Percentiles rank a stretch among this genome's conserved stretches.
Conservation (phyloP, 2,888 invertebrate genomes). For the Caenorhabditis uteleia region DNA sequence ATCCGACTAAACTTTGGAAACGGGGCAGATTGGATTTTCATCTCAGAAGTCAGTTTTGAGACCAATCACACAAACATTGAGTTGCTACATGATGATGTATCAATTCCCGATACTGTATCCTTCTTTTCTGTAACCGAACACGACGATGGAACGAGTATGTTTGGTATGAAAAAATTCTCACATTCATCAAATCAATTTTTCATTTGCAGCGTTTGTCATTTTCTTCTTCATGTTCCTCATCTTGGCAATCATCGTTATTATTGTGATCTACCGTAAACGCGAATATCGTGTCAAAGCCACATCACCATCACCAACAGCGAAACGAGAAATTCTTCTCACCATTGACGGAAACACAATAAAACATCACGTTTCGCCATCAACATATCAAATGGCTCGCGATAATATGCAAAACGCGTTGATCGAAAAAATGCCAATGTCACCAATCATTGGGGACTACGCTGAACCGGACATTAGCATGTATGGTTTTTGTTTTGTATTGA, state of each 20-base stretch:
- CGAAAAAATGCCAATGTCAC: conserved; percentile 50
- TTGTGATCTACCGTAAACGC: conserved; percentile 38
- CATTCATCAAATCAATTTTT: background rate
- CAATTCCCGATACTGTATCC: conserved; percentile 35
- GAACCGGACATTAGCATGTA: conserved; percentile 57
- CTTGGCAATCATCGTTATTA: conserved; percentile 20
- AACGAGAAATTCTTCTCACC: conserved; percentile 43
- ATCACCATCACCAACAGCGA: conserved; percentile 44
- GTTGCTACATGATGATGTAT: conserved; percentile 23
- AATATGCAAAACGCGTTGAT: conserved; percentile 54
- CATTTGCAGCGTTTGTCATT: conserved; percentile 28
- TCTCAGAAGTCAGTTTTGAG: conserved; percentile 63
- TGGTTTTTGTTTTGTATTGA: conserved; percentile 9
- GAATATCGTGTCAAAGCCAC: conserved; percentile 49
- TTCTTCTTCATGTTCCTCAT: conserved; percentile 36
- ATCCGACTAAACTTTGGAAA: conserved; percentile 49
- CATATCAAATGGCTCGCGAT: conserved; percentile 56
- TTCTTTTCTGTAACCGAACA: conserved; percentile 40
- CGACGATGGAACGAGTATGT: conserved; percentile 29
- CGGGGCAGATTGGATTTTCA: conserved; percentile 57
- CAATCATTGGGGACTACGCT: conserved; percentile 57
- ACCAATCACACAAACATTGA: conserved; percentile 38
- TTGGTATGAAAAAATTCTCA: conserved; percentile 13
- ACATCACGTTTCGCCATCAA: conserved; percentile 52
- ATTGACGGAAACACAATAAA: conserved; percentile 48